These are phyloP conservation scores for Dryoscopus gambensis DNA, from an alignment of 2,113 vertebrate species.

Conservation along the genomic window DNA sequence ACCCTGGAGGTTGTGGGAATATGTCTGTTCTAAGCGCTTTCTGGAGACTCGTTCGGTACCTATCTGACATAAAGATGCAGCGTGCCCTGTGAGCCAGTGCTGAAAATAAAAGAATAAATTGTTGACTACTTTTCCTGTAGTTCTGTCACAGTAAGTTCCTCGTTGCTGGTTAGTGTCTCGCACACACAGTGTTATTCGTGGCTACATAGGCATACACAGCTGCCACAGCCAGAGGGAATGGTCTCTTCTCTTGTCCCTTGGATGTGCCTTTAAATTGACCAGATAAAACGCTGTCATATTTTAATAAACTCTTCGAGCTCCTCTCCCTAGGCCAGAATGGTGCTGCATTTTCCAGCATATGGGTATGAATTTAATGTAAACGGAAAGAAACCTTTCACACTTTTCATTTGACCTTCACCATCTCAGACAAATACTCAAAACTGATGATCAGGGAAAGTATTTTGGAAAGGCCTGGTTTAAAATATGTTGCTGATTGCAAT, in stretches of 20 bases:
- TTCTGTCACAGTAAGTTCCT: background rate
- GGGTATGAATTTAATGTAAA: background rate
- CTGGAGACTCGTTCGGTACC: background rate
- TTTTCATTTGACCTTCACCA: slow-evolving; percentile 48
- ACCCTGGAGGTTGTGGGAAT: background rate
- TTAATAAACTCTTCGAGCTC: slow-evolving; percentile 33
- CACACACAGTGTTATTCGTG: background rate
- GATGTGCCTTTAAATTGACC: slow-evolving; percentile 42
- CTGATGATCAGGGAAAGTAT: background rate
- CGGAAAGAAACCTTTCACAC: background rate
- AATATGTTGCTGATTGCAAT: background rate
- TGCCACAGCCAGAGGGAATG: background rate
- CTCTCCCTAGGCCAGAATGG: background rate
- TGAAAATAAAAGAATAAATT: background rate
- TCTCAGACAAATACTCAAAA: background rate
- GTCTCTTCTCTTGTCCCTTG: background rate
- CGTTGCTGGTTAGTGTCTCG: background rate
- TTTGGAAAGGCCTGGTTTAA: background rate
- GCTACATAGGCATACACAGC: background rate
- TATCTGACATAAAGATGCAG: background rate
- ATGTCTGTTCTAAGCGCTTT: background rate
- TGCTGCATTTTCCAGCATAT: background rate
- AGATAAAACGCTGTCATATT: slow-evolving; percentile 16
- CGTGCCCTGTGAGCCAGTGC: background rate
- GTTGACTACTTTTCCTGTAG: background rate